Conservation (phyloP, 2,888 invertebrate species). For the Mamestra brassicae region DNA sequence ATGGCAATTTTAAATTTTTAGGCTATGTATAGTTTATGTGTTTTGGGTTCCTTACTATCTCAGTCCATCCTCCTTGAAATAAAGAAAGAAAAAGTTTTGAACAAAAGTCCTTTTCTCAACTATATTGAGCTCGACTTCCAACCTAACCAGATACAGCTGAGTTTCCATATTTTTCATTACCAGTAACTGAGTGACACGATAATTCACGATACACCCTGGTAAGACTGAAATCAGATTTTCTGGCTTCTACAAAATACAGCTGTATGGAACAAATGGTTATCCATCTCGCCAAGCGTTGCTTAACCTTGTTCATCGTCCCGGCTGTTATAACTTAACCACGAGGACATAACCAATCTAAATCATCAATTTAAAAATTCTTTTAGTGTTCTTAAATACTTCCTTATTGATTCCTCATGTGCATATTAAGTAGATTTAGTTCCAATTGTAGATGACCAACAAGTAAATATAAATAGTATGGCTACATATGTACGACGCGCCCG, state of each 20-base stretch:
- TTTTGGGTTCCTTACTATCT: not conserved
- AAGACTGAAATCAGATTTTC: not conserved
- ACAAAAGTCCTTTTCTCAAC: too few relatives aligned
- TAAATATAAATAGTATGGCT: slow-evolving; percentile 40
- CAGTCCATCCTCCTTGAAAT: not conserved
- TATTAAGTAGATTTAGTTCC: slow-evolving; percentile 8
- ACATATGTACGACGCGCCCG: slow-evolving; percentile 52
- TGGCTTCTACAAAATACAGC: not conserved
- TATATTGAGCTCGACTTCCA: too few relatives aligned
- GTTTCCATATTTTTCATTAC: not conserved
- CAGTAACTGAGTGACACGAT: too few relatives aligned
- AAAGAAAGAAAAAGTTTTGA: too few relatives aligned
- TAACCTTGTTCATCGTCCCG: not conserved
- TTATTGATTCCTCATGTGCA: not conserved
- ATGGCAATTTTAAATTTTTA: too few relatives aligned
- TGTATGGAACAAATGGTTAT: not conserved
- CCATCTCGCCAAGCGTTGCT: not conserved
- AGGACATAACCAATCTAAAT: not conserved
- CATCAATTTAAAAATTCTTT: not conserved
- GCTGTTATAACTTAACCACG: not conserved
- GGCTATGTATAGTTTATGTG: not conserved
- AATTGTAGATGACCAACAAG: slow-evolving; percentile 16
- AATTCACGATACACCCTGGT: too few relatives aligned
- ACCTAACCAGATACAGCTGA: not conserved
- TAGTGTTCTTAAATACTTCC: not conserved